Evolutionary conservation across 1,140 invertebrate genomes (phyloP).

Genomic region (Procambarus clarkii): DNA sequence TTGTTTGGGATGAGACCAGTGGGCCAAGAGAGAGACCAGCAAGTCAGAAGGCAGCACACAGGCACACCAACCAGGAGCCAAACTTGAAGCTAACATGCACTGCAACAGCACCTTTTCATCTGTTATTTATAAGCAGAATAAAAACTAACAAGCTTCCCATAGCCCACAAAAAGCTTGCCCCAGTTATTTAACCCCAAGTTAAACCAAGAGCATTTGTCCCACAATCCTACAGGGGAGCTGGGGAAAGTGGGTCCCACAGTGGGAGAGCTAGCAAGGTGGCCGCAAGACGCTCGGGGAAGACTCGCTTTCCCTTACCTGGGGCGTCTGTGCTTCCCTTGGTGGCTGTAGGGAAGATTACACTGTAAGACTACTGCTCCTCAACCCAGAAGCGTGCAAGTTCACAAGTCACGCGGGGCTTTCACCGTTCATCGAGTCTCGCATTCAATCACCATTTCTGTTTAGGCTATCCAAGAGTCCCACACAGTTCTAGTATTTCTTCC

Average conservation of each 20-base stretch:
- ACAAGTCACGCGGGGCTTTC: slow-evolving; percentile 48
- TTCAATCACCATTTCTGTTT: slow-evolving; percentile 42
- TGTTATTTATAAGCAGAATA: slow-evolving; percentile 29
- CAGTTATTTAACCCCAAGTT: slow-evolving; percentile 14
- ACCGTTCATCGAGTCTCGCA: slow-evolving; percentile 57
- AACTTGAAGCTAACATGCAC: slow-evolving; percentile 26
- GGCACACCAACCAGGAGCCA: slow-evolving; percentile 6
- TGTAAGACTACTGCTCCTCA: slow-evolving; percentile 50
- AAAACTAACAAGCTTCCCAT: slow-evolving; percentile 19
- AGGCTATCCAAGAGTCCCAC: slow-evolving; percentile 67
- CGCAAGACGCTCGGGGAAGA: slow-evolving; percentile 61
- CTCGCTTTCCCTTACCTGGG: slow-evolving; percentile 66
- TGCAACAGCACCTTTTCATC: slow-evolving; percentile 17
- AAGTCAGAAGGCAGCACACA: background rate
- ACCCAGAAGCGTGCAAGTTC: slow-evolving; percentile 31
- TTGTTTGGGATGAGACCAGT: too few relatives aligned
- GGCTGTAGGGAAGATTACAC: slow-evolving; percentile 66
- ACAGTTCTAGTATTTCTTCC: slow-evolving; percentile 28
- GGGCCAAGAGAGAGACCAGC: too few relatives aligned
- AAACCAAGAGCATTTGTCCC: slow-evolving; percentile 22
- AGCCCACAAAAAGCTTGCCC: slow-evolving; percentile 21
- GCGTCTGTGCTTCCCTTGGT: slow-evolving; percentile 69
- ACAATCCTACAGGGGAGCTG: slow-evolving; percentile 20
- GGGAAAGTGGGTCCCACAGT: slow-evolving; percentile 1
- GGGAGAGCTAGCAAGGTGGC: slow-evolving; percentile 57